Evolutionary conservation across 2,113 vertebrate species (phyloP), one percentile per base, ranked within the genome.

Genomic region (Danionella cerebrum): DNA sequence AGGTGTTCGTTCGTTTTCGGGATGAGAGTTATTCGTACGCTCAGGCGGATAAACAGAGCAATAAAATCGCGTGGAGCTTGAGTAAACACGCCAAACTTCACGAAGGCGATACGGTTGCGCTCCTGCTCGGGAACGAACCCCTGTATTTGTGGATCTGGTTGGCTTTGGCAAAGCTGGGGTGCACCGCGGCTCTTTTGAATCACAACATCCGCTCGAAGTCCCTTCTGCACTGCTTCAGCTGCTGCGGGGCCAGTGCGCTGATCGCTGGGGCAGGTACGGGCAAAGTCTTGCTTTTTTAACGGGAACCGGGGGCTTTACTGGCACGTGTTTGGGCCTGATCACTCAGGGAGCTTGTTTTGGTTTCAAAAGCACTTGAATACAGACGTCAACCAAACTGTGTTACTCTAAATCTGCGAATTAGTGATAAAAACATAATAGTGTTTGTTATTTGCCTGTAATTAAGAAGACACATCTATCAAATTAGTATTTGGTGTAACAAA

Each of bases 51-150:
- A 66, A 50, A 27, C 72, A 11, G 47, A 85, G 83, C 66, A 86
- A 79, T 65, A 71, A 76, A 57, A 39, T 66, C 10, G 83, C 82
- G 0, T 58, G 77, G 52, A 75, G 68, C 2, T 21, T 86, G 18
- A 44, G 10, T 31, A 35, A 19, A 1, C 59, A 75, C 18, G 18
- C 72, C 0, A 38, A 41, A 36, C 22, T 85, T 35, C 64, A 51
- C 5, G 59, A 76, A 47, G 82, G 80, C 7, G 76, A 85, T 5
- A 74, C 77, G 0, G 72, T 80, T 1, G 80, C 76, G 2, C 25
- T 87, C 3, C 78, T 84, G 8, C 1, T 86, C 1, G 73, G 74
- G 11, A 87, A 87, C 27, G 73, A 80, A 21, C 84, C 84, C 7
- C 59, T 59, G 16, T 84, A 78, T 16, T 13, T 84, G 24, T 85